Conservation (phyloP, 2,113 vertebrate species). For the Caranx ignobilis region DNA sequence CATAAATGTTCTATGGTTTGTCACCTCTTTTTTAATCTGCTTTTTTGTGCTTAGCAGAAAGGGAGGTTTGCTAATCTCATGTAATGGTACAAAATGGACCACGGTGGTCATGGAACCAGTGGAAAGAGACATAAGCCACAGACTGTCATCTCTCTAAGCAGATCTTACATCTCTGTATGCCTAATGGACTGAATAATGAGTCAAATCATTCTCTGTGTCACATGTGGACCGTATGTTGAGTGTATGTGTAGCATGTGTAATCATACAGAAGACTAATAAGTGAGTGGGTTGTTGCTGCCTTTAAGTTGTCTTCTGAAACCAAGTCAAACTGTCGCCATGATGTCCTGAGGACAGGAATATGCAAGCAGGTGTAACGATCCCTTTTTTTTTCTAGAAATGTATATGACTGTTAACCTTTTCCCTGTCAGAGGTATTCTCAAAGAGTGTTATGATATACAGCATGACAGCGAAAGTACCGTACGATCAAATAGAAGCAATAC, state of each 20-base stretch:
- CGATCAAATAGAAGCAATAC: conserved; percentile 76
- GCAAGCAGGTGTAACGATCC: conserved; percentile 50
- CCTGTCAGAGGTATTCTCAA: conserved; percentile 54
- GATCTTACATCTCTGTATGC: conserved; percentile 44
- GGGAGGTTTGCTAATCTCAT: conserved; percentile 89
- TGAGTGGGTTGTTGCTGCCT: conserved; percentile 29
- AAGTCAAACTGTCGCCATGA: conserved; percentile 51
- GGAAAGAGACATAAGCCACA: conserved; percentile 47
- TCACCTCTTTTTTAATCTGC: conserved; percentile 32
- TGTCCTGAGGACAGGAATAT: conserved; percentile 64
- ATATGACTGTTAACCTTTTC: conserved; percentile 67
- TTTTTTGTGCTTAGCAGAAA: conserved; percentile 84
- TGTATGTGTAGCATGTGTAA: conserved; percentile 23
- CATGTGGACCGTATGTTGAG: conserved; percentile 28
- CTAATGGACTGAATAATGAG: conserved; percentile 50
- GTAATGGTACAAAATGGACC: conserved; percentile 87
- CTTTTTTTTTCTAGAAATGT: conserved; percentile 43
- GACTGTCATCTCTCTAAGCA: conserved; percentile 46
- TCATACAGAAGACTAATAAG: conserved; percentile 26
- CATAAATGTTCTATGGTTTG: conserved; percentile 57
- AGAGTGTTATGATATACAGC: conserved; percentile 52
- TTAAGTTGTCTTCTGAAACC: conserved; percentile 32
- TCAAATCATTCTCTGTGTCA: conserved; percentile 33
- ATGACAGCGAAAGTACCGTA: conserved; percentile 39
- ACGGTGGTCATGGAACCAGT: conserved; percentile 39